Conservation (phyloP, 1,140 invertebrate species). For the Ctenoplectra terminalis region DNA sequence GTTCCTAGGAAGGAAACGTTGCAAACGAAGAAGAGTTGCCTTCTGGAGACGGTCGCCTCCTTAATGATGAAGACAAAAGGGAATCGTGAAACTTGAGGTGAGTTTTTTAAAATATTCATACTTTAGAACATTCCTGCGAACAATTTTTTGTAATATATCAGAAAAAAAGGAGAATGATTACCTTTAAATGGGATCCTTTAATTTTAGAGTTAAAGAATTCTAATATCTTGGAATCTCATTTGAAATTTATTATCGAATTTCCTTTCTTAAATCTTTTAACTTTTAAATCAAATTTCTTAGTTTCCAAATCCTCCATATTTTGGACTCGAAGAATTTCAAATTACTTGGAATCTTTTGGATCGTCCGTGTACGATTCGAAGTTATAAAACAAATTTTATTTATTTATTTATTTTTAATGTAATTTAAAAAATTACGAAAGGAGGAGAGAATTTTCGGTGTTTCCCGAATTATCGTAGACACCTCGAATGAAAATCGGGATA, state of each 20-base stretch:
- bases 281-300: background rate
- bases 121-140: no score
- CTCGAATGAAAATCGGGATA: background rate
- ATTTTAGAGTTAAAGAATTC: background rate
- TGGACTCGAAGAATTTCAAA: background rate
- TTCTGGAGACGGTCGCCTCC: constrained; percentile 16
- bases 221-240: no score
- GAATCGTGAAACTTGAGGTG: constrained; percentile 44
- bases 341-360: background rate
- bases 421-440: background rate
- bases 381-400: background rate
- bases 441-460: background rate
- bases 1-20: constrained; percentile 17
- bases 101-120: constrained; percentile 5
- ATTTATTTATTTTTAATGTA: background rate
- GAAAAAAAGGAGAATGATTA: background rate
- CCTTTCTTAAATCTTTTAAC: background rate
- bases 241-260: background rate
- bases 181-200: no score
- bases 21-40: constrained; percentile 1
- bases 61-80: constrained; percentile 37
- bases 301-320: background rate
- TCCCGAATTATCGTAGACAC: background rate
- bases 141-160: no score
- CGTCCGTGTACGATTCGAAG: no score